Evolutionary conservation across 2,113 vertebrate species (phyloP), one percentile per base, ranked within the genome.

Genomic region (Jaculus jaculus): DNA sequence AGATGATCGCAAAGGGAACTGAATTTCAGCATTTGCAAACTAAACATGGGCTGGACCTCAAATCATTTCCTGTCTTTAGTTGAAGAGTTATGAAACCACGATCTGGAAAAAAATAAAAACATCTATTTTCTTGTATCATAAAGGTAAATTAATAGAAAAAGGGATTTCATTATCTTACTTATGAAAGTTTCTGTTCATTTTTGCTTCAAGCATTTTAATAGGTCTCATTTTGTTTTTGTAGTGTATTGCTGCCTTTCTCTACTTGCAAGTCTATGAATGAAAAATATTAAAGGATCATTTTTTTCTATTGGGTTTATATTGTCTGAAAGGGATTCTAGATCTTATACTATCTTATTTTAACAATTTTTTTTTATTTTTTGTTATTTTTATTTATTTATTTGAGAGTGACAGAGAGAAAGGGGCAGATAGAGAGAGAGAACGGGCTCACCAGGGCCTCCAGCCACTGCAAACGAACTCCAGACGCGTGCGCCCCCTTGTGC

Each of bases 1-100:
- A 85, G 78, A 58, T 30, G 39, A 87, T 77, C 95, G 85, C 95
- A 96, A 93, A 95, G 74, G 65, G 75, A 92, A 78, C n/a, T 37
- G 73, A 85, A 83, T 80, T 39, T 90, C 42, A 94, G 60, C 61
- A 85, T 73, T 23, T 88, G 20, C n/a, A 66, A 94, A 88, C 66
- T 51, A 96, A 94, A 87, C 60, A 20, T 66, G 30, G 20, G 1
- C 77, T 75, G 34, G 95, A 88, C 42, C 37, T 34, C 34, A 39
- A 89, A 65, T 61, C 20, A 90, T 58, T 87, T 86, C 28, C 12
- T 82, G 21, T 77, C 69, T 92, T 75, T 42, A 81, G 86, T 2
- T 77, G 81, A 60, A 30, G 11, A 8, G 42, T 11, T 65, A 74
- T 24, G 13, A 74, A 93, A 79, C 13, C n/a, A n/a, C n/a, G n/a